Evolutionary conservation across 2,113 vertebrate species (phyloP), one percentile per base, ranked within the genome.

Genomic region (Varanus komodoensis): DNA sequence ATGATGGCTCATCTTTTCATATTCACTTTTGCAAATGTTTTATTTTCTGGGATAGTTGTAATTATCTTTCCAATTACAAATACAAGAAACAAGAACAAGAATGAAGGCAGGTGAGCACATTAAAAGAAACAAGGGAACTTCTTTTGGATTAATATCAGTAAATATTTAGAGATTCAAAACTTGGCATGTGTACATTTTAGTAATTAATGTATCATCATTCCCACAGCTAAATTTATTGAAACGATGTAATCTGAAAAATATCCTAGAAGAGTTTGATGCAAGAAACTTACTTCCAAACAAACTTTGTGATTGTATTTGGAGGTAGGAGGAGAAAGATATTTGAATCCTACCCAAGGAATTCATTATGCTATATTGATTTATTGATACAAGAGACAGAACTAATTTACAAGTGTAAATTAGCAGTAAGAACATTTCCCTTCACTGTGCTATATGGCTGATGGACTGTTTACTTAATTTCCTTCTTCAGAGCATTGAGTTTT

Each of bases 391-490:
- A 92, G 48, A 67, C 84, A 91, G 87, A 89, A 87, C 81, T 94
- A 89, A 96, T 96, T 92, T 95, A 89, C 89, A 95, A 91, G 93
- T 93, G 92, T 95, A 94, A 94, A 96, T 96, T 93, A 95, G 92
- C 91, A 91, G 85, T 82, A 92, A 90, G 91, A 94, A 82, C 87
- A 89, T 92, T 94, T 95, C 92, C 89, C 75, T 92, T 93, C 92
- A 93, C 92, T 91, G 82, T 69, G 85, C 84, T 93, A 27, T 94
- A 90, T 87, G 71, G 81, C 44, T 94, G 87, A 14, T 92, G 82
- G 88, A 87, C 83, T 92, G 73, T 85, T 94, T 84, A 90, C 85
- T 90, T 93, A 90, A 94, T 95, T 95, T 94, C 54, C 87, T 73
- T 29, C 52, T 32, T 68, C 82, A 92, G 61, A 68, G 71, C 77